Evolutionary conservation across 2,888 invertebrate species (phyloP).

Genomic region (Periphyllus acericola): DNA sequence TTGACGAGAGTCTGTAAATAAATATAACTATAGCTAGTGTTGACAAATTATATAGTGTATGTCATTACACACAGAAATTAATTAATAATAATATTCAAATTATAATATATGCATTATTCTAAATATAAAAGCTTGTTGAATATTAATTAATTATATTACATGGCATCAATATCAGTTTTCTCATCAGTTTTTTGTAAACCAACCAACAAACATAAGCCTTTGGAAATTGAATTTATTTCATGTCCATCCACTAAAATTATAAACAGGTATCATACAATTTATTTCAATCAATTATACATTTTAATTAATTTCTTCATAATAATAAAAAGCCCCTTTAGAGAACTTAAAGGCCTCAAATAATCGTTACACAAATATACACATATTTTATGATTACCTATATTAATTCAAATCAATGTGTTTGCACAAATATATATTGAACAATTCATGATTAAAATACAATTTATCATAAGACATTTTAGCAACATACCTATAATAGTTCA

Average conservation of each 20-base stretch:
- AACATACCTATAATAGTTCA: no score
- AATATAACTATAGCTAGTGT: conserved; percentile 15
- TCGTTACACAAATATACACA: no score
- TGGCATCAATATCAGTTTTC: conserved; percentile 81
- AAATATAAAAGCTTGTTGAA: neutral
- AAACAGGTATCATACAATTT: conserved; percentile 24
- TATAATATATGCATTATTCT: neutral
- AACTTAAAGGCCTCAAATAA: neutral
- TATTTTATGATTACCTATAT: no score
- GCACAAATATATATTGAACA: neutral
- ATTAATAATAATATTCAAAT: neutral
- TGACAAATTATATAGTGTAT: neutral
- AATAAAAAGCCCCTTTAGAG: no score
- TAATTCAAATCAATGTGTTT: neutral
- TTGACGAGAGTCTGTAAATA: neutral
- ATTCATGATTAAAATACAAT: neutral
- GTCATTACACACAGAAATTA: neutral
- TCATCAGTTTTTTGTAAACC: conserved; percentile 84
- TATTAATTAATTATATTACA: conserved; percentile 72
- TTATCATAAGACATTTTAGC: neutral
- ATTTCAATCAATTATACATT: neutral
- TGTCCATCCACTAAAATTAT: conserved; percentile 76
- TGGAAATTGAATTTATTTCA: conserved; percentile 81
- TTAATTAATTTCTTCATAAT: no score
- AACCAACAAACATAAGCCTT: conserved; percentile 87